phyloP scores from a whole-genome alignment of 2,797 vertebrate species.

The Cheirogaleus major region DNA sequence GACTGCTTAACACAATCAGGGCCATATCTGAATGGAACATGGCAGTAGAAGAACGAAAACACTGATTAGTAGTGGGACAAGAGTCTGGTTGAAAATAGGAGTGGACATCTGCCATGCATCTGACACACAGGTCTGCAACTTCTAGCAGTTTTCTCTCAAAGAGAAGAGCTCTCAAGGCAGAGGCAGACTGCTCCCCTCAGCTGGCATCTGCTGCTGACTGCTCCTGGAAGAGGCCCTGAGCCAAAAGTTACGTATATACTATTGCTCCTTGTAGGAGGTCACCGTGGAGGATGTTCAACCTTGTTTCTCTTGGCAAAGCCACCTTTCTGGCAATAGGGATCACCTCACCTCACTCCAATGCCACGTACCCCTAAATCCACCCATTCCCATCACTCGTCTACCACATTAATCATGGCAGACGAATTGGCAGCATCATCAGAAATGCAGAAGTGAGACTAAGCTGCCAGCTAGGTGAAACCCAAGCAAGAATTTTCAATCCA shows the following conservation, averaged over 20 bases:
- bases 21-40: accelerated
- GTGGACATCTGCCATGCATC: neutral
- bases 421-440: neutral
- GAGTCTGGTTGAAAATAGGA: neutral
- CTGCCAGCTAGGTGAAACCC: neutral
- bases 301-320: neutral
- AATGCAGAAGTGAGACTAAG: neutral
- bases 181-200: neutral
- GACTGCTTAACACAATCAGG: neutral
- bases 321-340: neutral
- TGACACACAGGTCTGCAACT: neutral
- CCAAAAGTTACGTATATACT: neutral
- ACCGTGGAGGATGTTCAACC: neutral
- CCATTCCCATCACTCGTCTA: neutral
- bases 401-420: neutral
- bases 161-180: neutral
- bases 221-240: neutral
- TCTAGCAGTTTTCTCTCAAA: neutral
- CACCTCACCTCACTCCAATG: neutral
- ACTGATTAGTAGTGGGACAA: neutral
- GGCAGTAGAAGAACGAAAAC: accelerated
- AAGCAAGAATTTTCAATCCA: neutral
- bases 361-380: neutral
- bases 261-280: neutral
- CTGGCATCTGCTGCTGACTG: neutral